These are phyloP conservation scores for Phylloscopus collybita DNA, from an alignment of 2,797 vertebrate species.

Conservation along the genomic window DNA sequence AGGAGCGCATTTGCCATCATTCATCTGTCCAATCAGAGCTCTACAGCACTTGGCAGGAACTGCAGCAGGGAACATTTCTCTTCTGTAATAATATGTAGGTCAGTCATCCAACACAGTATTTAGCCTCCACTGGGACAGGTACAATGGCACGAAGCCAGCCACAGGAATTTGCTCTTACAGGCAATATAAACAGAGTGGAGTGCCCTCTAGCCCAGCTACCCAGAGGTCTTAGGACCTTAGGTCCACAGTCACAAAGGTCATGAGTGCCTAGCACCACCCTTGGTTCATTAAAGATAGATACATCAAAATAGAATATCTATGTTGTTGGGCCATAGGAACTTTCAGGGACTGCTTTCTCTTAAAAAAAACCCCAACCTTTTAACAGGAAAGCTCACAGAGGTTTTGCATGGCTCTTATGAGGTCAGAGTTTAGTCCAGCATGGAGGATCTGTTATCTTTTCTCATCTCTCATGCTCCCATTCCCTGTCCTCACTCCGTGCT, in stretches of 20 bases:
- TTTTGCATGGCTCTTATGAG: neutral
- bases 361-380: neutral
- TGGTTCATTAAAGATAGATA: neutral
- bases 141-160: neutral
- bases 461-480: neutral
- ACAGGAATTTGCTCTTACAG: neutral
- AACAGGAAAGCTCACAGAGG: neutral
- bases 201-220: neutral
- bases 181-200: neutral
- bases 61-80: constrained; percentile 36
- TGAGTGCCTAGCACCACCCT: neutral
- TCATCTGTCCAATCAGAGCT: constrained; percentile 56
- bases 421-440: neutral
- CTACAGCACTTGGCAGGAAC: constrained; percentile 52
- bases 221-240: neutral
- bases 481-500: neutral
- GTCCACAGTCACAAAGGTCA: neutral
- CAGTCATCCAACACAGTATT: constrained; percentile 51
- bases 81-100: constrained; percentile 67
- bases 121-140: constrained; percentile 47
- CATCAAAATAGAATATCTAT: neutral
- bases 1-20: constrained; percentile 42
- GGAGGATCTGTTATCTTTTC: neutral
- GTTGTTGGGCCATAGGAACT: neutral
- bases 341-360: neutral